Evolutionary conservation across 92 coral and sea anemone species (phyloP).

Genomic region (Nematostella vectensis): DNA sequence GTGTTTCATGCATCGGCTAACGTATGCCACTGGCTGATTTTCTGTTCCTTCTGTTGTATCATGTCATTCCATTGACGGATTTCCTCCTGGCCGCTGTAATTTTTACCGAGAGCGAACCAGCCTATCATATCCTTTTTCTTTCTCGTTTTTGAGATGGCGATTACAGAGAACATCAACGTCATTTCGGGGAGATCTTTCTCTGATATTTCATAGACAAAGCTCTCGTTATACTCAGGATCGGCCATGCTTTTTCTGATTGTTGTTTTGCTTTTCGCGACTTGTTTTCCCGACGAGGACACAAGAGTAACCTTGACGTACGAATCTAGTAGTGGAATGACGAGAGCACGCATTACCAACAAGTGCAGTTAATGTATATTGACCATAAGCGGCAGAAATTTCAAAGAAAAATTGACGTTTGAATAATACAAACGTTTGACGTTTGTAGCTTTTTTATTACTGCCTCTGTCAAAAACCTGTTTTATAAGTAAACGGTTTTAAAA

Average conservation of each 20-base stretch:
- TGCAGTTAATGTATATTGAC: no score
- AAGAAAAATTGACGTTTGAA: no score
- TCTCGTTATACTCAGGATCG: conserved; percentile 98
- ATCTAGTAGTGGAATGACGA: conserved; percentile 59
- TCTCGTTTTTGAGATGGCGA: conserved; percentile 84
- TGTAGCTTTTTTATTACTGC: no score
- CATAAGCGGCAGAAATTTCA: no score
- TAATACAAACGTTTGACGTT: no score
- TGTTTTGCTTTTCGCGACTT: conserved; percentile 97
- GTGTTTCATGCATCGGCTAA: conserved; percentile 71
- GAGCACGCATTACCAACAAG: conserved; percentile 8
- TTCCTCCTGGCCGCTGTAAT: conserved; percentile 94
- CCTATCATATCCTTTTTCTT: conserved; percentile 94
- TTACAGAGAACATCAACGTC: conserved; percentile 86
- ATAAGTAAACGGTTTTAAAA: no score
- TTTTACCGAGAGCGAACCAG: conserved; percentile 95
- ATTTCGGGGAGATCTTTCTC: conserved; percentile 93
- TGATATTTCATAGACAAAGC: conserved; percentile 96
- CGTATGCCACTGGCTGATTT: conserved; percentile 86
- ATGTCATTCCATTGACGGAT: conserved; percentile 97
- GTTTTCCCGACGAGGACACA: conserved; percentile 90
- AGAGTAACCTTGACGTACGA: conserved; percentile 96
- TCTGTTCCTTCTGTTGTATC: conserved; percentile 95
- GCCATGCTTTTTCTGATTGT: conserved; percentile 98
- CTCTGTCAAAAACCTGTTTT: no score